Evolutionary conservation across 2,797 vertebrate genomes (phyloP).

Genomic region (Clarias platycephalus): DNA sequence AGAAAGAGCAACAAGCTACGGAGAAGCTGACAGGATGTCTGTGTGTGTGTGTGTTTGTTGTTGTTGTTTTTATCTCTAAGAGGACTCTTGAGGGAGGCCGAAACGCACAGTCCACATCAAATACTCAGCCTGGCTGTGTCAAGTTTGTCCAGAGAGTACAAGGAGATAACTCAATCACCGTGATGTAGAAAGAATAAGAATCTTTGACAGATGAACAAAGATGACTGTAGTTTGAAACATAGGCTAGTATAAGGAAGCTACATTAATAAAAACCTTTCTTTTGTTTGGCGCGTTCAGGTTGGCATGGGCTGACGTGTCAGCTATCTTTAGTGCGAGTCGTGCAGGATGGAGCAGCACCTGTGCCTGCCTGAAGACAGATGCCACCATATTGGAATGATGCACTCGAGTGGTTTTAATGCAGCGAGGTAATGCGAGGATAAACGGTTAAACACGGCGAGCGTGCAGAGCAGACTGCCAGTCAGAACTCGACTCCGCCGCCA

Average conservation of each 20-base stretch:
- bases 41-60: neutral
- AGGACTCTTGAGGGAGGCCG: conserved; percentile 41
- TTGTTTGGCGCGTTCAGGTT: neutral
- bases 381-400: conserved; percentile 88
- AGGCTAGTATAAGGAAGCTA: too few species aligned
- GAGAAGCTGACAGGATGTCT: neutral
- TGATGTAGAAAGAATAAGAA: neutral
- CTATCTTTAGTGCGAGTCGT: conserved; percentile 52
- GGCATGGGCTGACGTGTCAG: neutral
- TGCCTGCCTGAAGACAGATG: conserved; percentile 80
- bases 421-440: conserved; percentile 79
- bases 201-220: neutral
- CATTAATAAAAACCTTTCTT: neutral
- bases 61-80: conserved; percentile 4
- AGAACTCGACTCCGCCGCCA: conserved; percentile 57
- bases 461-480: conserved; percentile 65
- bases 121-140: conserved; percentile 25
- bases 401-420: conserved; percentile 81
- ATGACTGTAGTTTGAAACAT: neutral
- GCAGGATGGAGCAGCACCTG: conserved; percentile 75
- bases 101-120: conserved; percentile 41
- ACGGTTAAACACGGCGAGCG: conserved; percentile 72
- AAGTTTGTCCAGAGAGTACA: conserved; percentile 28
- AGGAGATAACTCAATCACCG: conserved; percentile 27
- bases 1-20: neutral